These are phyloP conservation scores for Charaxes varanes DNA, from an alignment of 1,140 invertebrate genomes.

Conservation along the genomic window DNA sequence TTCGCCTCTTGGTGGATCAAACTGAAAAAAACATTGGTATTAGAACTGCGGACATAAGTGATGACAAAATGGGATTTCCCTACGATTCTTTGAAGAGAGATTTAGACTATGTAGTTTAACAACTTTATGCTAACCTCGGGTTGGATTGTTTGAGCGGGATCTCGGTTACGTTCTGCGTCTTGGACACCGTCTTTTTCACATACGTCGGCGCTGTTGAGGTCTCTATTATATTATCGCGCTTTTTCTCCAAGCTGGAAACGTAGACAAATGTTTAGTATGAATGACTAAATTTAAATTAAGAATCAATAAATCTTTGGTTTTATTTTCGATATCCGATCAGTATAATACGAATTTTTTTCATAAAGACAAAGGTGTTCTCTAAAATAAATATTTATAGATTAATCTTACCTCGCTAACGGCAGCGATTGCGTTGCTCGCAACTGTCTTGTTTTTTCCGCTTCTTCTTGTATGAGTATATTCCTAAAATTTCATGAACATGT, in stretches of 20 bases:
- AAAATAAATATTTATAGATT: background rate
- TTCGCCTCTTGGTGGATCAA: slow-evolving; percentile 37
- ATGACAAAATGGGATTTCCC: too few species aligned
- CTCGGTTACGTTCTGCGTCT: slow-evolving; percentile 70
- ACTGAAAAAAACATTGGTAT: slow-evolving; percentile 24
- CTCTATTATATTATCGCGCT: slow-evolving; percentile 68
- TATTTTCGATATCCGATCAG: too few species aligned
- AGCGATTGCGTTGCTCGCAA: slow-evolving; percentile 62
- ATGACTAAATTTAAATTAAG: too few species aligned
- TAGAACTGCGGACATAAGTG: too few species aligned
- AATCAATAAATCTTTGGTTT: too few species aligned
- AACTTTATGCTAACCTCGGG: slow-evolving; percentile 37
- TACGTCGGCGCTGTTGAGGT: slow-evolving; percentile 53
- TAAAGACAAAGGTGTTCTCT: background rate
- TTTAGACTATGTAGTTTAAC: too few species aligned
- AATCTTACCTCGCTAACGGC: slow-evolving; percentile 53
- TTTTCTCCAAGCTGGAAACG: slow-evolving; percentile 50
- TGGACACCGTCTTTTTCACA: slow-evolving; percentile 74
- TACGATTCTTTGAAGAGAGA: too few species aligned
- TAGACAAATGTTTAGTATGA: slow-evolving; percentile 6
- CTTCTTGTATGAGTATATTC: slow-evolving; percentile 47
- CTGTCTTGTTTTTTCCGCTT: slow-evolving; percentile 54
- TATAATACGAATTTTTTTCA: too few species aligned
- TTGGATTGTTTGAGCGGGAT: slow-evolving; percentile 44
- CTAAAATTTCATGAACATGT: slow-evolving; percentile 38